Conservation (phyloP, 2,797 vertebrate genomes). For the Clarias pachynema region DNA sequence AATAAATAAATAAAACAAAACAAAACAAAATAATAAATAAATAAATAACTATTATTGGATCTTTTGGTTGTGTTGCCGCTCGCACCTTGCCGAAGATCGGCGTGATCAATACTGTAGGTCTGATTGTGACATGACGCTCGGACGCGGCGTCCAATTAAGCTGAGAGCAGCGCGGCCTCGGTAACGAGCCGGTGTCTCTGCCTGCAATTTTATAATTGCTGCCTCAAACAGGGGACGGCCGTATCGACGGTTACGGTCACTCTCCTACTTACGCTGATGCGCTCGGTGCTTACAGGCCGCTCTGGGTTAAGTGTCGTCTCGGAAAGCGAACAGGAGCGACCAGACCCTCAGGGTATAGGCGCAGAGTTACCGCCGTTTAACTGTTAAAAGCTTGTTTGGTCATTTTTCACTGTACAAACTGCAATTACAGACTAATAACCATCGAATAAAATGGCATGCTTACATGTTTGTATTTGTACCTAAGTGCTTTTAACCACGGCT, state of each 20-base stretch:
- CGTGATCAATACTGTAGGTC: conserved; percentile 23
- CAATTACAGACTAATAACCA: background rate
- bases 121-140: conserved; percentile 25
- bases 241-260: conserved; percentile 14
- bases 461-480: background rate
- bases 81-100: conserved; percentile 10
- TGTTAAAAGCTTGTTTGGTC: background rate
- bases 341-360: background rate
- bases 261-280: conserved; percentile 17
- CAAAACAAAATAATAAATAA: background rate
- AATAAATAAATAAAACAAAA: too few species aligned
- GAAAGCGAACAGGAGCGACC: background rate
- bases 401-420: background rate
- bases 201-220: conserved; percentile 44
- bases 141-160: conserved; percentile 22
- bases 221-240: background rate
- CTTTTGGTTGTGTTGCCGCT: background rate
- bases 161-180: background rate
- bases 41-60: background rate
- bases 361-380: background rate
- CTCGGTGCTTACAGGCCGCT: conserved; percentile 21
- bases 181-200: conserved; percentile 25
- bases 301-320: conserved; percentile 29
- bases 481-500: background rate
- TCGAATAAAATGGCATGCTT: too few species aligned